phyloP scores from a whole-genome alignment of 1,140 invertebrate genomes.

The Copidosoma floridanum region DNA sequence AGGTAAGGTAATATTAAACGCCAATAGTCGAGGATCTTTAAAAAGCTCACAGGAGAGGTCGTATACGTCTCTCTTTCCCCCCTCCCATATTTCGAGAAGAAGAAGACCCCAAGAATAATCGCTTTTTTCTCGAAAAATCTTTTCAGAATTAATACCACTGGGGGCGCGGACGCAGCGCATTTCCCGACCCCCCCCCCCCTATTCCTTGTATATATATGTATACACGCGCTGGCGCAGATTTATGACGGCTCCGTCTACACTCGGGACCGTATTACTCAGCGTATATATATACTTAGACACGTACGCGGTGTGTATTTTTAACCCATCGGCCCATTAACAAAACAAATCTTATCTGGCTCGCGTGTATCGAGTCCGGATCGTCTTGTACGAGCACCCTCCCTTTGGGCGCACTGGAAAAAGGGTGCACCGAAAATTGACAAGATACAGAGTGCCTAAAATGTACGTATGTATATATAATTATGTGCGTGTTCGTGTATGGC shows the following conservation, averaged over 20 bases:
- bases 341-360: slow-evolving; percentile 44
- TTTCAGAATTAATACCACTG: slow-evolving; percentile 31
- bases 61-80: neutral
- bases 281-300: neutral
- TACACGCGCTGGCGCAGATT: too few species aligned
- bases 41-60: neutral
- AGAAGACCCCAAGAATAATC: too few species aligned
- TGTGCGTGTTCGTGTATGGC: too few species aligned
- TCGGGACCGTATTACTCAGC: too few species aligned
- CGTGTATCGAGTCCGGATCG: neutral
- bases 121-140: slow-evolving; percentile 29
- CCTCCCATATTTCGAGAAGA: slow-evolving; percentile 9
- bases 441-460: too few species aligned
- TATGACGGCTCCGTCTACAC: slow-evolving; percentile 42
- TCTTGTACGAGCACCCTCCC: too few species aligned
- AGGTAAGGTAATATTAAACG: slow-evolving; percentile 16
- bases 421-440: slow-evolving; percentile 16
- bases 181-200: slow-evolving; percentile 27
- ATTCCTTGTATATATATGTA: too few species aligned
- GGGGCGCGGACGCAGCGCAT: too few species aligned
- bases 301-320: slow-evolving; percentile 51
- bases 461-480: too few species aligned
- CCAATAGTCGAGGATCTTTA: slow-evolving; percentile 4
- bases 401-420: too few species aligned
- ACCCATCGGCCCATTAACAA: slow-evolving; percentile 56